Base-by-base conservation (phyloP, 2,888 invertebrate species). In the Himalopsyche tibetana region DNA sequence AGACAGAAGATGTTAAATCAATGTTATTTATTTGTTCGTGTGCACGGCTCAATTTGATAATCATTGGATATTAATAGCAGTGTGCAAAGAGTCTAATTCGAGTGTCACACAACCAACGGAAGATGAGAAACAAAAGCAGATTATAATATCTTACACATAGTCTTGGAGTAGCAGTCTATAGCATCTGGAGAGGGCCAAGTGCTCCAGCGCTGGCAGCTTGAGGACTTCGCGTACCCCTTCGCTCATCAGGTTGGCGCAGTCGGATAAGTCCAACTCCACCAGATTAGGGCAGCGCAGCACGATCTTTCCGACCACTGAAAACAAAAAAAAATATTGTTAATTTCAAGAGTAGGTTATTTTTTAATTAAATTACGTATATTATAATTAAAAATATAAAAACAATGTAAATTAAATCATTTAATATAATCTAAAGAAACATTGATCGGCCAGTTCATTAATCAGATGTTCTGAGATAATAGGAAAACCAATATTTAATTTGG, bases 211-310 rank as follows among this genome's bases (percentile, higher is more conserved):
- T 69, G 92, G 90, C 82, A 96, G 93, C 83, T 92, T 91, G 79
- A 94, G 91, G 80, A 97, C 93, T 90, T 93, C 91, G 28, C 92
- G 91, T 2, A 97, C 92, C n/a, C 95, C 91, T 82, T 92, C 91
- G 15, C 94, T 94, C 0, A 96, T 95, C 5, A 98, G 91, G 28
- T 94, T 93, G 9, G 96, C 95, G 90, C 97, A 97, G 92, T 99
- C 98, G 36, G 98, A 98, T 86, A 98, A 91, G 92, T 99, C 98
- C 89, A 99, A 92, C 91, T 98, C 98, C 74, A 95, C 92, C 28
- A 99, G 93, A 2, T 95, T 92, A 0, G 95, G 94, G 90, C 97
- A 97, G 8, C 95, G 94, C 17, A 90, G 90, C 0, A 94, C 94
- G 82, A 98, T 92, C 12, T 93, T 92, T 8, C 91, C 90, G 8